Base-by-base conservation (phyloP, 2,113 vertebrate genomes). In the Harpagus bidentatus region DNA sequence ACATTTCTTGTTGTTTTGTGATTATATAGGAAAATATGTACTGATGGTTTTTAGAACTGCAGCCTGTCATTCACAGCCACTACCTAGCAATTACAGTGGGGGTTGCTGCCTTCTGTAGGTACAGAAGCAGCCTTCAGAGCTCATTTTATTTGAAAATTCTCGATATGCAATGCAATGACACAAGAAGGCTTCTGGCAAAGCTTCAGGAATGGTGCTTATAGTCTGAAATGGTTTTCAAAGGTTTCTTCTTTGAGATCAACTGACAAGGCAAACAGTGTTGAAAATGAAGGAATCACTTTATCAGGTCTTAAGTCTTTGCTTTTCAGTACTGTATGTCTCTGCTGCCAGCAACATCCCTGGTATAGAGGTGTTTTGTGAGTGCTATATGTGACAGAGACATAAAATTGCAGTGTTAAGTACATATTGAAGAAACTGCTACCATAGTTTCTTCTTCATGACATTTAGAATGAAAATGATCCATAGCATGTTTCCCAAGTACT, bases 121-220 rank as follows among this genome's bases (percentile, higher is more conserved):
- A 66, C 25, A 77, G 79, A 89, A 93, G 40, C 62, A 94, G 70
- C 62, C n/a, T 67, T 93, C 65, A 67, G 52, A 89, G 65, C 43
- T 74, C 21, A 31, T 67, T 90, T 77, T 47, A 78, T 82, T 79
- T 95, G 59, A 92, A 78, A 95, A 79, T 79, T 81, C 56, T 91
- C 56, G n/a, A 88, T 88, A 40, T 4, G 69, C 25, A 16, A 7
- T 86, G 59, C 85, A 86, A 2, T 74, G 88, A 78, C 69, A 95
- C 55, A 40, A 88, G 65, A 93, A 88, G 59, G 71, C 74, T 91
- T 83, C 90, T 94, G 82, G 86, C 88, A 92, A 62, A 86, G 34
- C 43, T 79, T 91, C 70, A 86, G 88, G 25, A 89, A 55, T 48
- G 31, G 10, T 76, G 47, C 43, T 87, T 84, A 13, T 25, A 76